Percentiles rank a stretch among this genome's conserved stretches.
These are phyloP conservation scores for Coilia nasus DNA, from an alignment of 2,797 vertebrate species.

Conservation along the genomic window DNA sequence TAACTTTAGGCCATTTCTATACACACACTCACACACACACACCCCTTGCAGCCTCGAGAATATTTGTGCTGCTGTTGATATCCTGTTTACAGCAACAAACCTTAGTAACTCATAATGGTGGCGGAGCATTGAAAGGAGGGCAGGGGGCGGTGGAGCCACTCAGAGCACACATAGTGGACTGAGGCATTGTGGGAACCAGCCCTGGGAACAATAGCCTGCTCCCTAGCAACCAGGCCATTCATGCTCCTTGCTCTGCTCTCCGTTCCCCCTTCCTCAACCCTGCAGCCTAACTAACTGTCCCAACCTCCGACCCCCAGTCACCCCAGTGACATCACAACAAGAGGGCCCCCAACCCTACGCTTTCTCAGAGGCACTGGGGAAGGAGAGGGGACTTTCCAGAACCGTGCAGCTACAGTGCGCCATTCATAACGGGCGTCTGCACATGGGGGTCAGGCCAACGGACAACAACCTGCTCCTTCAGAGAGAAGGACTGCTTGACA, in stretches of 20 bases:
- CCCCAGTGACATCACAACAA: conserved; percentile 33
- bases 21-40: neutral
- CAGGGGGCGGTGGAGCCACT: neutral
- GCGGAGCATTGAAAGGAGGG: neutral
- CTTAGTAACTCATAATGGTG: neutral
- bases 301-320: neutral
- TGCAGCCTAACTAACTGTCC: neutral
- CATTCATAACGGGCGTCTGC: neutral
- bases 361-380: neutral
- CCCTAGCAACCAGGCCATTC: conserved; percentile 68
- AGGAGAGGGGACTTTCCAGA: neutral
- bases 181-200: conserved; percentile 68
- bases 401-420: neutral
- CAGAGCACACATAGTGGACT: conserved; percentile 29
- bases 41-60: neutral
- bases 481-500: neutral
- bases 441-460: neutral
- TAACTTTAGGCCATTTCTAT: neutral
- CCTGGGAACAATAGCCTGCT: conserved; percentile 61
- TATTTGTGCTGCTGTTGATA: neutral
- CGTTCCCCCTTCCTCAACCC: neutral
- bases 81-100: conserved; percentile 3
- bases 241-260: conserved; percentile 53
- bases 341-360: conserved; percentile 35
- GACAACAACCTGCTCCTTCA: neutral